A percentile compares a stretch with the other conserved stretches of the same genome.
Evolutionary conservation across 2,888 invertebrate genomes (phyloP).

Genomic region (Camponotus fellah): DNA sequence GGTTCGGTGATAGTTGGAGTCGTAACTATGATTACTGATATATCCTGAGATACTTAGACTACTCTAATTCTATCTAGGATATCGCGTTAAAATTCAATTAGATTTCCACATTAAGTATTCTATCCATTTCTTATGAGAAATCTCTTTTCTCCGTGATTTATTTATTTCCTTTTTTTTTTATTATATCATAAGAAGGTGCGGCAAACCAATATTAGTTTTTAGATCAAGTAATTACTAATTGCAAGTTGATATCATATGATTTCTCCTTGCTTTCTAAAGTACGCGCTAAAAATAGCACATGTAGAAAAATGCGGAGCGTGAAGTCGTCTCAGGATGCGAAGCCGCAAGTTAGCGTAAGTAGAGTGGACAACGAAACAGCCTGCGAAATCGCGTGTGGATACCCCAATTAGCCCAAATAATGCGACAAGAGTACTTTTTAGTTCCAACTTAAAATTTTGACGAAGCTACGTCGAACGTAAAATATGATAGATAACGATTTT

Average conservation of each 20-base stretch:
- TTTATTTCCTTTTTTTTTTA: background rate
- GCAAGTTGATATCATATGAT: slow-evolving; percentile 29
- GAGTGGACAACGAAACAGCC: slow-evolving; percentile 58
- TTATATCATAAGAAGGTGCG: slow-evolving; percentile 1
- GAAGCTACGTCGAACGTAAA: background rate
- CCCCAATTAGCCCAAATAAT: slow-evolving; percentile 59
- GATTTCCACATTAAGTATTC: background rate
- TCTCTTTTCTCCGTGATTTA: background rate
- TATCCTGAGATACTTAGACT: background rate
- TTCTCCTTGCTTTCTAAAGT: slow-evolving; percentile 54
- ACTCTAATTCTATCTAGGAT: background rate
- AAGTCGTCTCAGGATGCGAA: slow-evolving; percentile 72
- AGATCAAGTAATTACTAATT: slow-evolving; percentile 45
- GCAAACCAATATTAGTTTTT: slow-evolving; percentile 22
- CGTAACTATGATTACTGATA: too few relatives aligned
- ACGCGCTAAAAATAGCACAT: slow-evolving; percentile 37
- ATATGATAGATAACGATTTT: background rate
- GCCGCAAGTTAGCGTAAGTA: slow-evolving; percentile 74
- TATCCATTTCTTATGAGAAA: background rate
- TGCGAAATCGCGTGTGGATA: slow-evolving; percentile 38
- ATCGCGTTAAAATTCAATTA: background rate
- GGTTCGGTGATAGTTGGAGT: background rate
- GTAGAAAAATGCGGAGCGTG: slow-evolving; percentile 72
- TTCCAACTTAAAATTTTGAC: background rate
- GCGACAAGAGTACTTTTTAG: background rate